These are phyloP conservation scores for Cataglyphis rosenhaueri DNA, from an alignment of 2,888 invertebrate genomes.

Conservation along the genomic window DNA sequence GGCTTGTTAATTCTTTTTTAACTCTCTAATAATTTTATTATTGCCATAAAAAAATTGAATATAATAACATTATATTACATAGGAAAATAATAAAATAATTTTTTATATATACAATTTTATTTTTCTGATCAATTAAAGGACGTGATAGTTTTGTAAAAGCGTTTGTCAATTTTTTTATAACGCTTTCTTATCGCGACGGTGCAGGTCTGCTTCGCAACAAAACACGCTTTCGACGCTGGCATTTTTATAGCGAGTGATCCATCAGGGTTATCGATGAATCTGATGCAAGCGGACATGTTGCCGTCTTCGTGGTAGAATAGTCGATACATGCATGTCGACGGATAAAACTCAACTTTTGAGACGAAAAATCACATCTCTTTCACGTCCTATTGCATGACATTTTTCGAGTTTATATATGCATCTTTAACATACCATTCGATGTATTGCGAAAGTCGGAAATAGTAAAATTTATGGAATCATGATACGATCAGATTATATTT, in stretches of 20 bases:
- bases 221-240: conserved; percentile 20
- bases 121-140: not conserved
- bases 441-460: not conserved
- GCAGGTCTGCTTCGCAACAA: not conserved
- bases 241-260: conserved; percentile 36
- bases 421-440: conserved; percentile 6
- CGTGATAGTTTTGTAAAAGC: not conserved
- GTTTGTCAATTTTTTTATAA: not conserved
- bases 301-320: not conserved
- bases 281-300: conserved; percentile 25
- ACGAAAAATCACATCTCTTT: conserved; percentile 38
- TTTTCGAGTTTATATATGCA: conserved; percentile 14
- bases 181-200: not conserved
- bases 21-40: not conserved
- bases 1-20: too few species aligned
- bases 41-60: not conserved
- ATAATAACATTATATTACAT: not conserved
- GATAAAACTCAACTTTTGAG: conserved; percentile 26
- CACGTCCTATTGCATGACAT: not conserved
- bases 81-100: not conserved
- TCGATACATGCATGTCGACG: conserved; percentile 14
- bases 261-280: conserved; percentile 44
- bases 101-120: not conserved
- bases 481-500: conserved; percentile 6
- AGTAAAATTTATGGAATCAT: not conserved